Evolutionary conservation across 2,113 vertebrate species (phyloP), one percentile per base, ranked within the genome.

Genomic region (Agelaius phoeniceus): DNA sequence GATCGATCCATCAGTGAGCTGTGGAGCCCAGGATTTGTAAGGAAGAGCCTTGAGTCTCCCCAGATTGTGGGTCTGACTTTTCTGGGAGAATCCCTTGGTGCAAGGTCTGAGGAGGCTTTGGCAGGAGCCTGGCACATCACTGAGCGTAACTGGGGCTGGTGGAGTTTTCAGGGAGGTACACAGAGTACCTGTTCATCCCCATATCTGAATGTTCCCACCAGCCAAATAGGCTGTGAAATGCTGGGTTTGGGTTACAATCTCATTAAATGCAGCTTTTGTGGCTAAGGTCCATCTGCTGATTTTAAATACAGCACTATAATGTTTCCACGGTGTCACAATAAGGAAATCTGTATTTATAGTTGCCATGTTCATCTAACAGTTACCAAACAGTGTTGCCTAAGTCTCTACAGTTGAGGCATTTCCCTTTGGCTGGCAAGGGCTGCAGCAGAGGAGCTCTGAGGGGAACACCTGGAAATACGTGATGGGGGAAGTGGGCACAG

Each of bases 1-100:
- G 43, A 41, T 76, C 5, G 9, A 10, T 48, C 39, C 2, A 0
- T 10, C 2, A 0, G 1, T 21, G 49, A 52, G 39, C 8, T 3
- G 9, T 54, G 15, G 65, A 91, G 57, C 22, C 39, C 26, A 22
- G 67, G 66, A n/a, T 13, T n/a, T 54, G 65, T 81, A 7, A 55
- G 54, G 26, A 52, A 31, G 51, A 77, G 31, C 41, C 24, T 24
- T 57, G 1, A 75, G 41, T 37, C 24, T n/a, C 48, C 61, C 41
- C 33, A 27, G 0, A 62, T 13, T 7, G 16, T 20, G 33, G 11
- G 6, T 81, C 43, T 66, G 3, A 46, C 31, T 54, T 33, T 71
- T 23, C 68, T 37, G 37, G 37, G 37, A 37, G 37, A 37, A 9
- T 37, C 37, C 37, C 37, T 83, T 51, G 49, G 15, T 41, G 20